These are phyloP conservation scores for Phymorhynchus buccinoides DNA, from an alignment of 1,140 invertebrate species.

Conservation along the genomic window DNA sequence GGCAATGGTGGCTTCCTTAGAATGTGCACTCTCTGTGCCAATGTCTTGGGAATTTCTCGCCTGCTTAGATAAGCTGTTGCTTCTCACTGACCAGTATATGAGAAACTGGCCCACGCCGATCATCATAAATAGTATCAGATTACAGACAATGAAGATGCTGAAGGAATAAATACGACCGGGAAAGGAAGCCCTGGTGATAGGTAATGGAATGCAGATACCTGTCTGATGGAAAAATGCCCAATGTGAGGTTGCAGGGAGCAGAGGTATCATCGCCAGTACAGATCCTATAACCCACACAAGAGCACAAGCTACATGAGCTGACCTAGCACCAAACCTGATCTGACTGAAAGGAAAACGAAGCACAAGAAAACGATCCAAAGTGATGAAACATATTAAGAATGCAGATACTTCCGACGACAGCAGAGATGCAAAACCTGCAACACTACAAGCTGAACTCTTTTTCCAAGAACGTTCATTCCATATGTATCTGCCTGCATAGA, in stretches of 20 bases:
- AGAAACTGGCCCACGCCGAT: too few species aligned
- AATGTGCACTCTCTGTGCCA: too few species aligned
- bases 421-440: constrained; percentile 58
- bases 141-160: constrained; percentile 44
- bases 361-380: constrained; percentile 52
- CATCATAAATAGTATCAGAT: too few species aligned
- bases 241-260: neutral
- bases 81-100: too few species aligned
- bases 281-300: too few species aligned
- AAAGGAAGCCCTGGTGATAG: constrained; percentile 31
- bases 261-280: constrained; percentile 42
- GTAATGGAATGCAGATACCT: constrained; percentile 46
- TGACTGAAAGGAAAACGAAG: constrained; percentile 57
- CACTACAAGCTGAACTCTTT: constrained; percentile 44
- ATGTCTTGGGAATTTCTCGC: too few species aligned
- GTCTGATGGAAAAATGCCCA: constrained; percentile 29
- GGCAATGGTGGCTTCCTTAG: too few species aligned
- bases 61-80: too few species aligned
- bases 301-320: too few species aligned
- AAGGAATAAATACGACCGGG: constrained; percentile 46
- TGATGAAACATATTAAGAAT: constrained; percentile 52
- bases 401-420: constrained; percentile 55
- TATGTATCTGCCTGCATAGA: constrained; percentile 52
- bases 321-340: too few species aligned
- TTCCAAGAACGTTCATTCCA: constrained; percentile 51